Conservation (phyloP, 2,888 invertebrate species). For the Neoascia interrupta region DNA sequence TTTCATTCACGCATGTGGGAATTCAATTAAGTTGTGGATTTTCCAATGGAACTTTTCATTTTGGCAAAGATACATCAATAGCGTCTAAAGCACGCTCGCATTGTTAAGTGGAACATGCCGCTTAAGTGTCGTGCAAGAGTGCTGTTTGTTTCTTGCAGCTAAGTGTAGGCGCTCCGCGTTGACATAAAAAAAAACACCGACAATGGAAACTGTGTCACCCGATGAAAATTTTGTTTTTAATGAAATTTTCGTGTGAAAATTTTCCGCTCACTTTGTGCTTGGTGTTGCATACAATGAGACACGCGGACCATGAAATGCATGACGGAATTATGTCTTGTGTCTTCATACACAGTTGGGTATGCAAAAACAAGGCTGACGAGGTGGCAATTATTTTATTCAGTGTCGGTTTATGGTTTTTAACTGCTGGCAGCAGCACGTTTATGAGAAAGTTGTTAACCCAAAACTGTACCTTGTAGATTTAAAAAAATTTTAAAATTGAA, state of each 20-base stretch:
- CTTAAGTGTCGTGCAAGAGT: too few species aligned
- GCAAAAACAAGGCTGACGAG: too few species aligned
- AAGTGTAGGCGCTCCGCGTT: conserved; percentile 29
- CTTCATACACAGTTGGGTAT: conserved; percentile 13
- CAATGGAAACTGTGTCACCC: conserved; percentile 44
- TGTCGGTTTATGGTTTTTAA: too few species aligned
- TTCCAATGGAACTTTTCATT: conserved; percentile 42
- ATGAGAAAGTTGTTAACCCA: too few species aligned
- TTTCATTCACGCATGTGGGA: conserved; percentile 46
- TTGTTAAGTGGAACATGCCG: too few species aligned
- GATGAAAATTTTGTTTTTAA: conserved; percentile 28
- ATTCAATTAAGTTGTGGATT: conserved; percentile 51
- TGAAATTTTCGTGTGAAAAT: conserved; percentile 54
- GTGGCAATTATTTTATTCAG: too few species aligned
- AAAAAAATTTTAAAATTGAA: too few species aligned
- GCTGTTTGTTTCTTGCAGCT: not conserved
- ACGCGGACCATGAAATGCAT: conserved; percentile 26
- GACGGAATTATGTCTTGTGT: conserved; percentile 23
- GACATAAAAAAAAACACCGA: conserved; percentile 8
- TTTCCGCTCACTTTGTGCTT: conserved; percentile 47
- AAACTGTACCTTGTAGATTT: too few species aligned
- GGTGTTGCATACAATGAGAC: conserved; percentile 41
- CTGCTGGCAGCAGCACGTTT: too few species aligned
- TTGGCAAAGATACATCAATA: conserved; percentile 39
- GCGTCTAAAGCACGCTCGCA: too few species aligned